phyloP scores from a whole-genome alignment of 2,797 vertebrate genomes.

The Helarctos malayanus region DNA sequence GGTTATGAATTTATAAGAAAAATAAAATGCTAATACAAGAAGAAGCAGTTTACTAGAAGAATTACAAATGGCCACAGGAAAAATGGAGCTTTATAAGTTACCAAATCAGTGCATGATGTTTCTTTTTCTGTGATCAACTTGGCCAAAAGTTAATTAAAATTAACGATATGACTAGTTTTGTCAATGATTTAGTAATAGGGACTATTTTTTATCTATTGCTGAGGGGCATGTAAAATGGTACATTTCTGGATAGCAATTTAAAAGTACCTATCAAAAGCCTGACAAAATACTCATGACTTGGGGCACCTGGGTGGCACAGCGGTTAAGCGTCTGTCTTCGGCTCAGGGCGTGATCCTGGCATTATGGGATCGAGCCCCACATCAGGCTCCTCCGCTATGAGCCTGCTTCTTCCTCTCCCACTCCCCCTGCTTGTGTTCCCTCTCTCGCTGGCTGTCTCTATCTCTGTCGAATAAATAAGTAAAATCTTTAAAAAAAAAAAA shows the following conservation, averaged over 20 bases:
- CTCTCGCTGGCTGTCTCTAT: too few species aligned
- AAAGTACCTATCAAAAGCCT: conserved; percentile 25
- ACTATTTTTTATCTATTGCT: neutral
- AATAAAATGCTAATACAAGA: conserved; percentile 24
- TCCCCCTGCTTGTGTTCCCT: too few species aligned
- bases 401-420: too few species aligned
- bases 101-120: neutral
- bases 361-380: too few species aligned
- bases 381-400: too few species aligned
- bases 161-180: conserved; percentile 38
- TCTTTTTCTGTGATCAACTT: conserved; percentile 53
- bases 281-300: conserved; percentile 20
- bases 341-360: too few species aligned
- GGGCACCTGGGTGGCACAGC: too few species aligned
- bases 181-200: conserved; percentile 41
- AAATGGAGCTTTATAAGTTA: conserved; percentile 31
- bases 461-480: too few species aligned
- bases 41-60: conserved; percentile 6
- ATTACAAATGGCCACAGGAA: neutral
- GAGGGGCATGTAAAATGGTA: conserved; percentile 17
- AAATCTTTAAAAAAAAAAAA: too few species aligned
- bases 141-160: conserved; percentile 50
- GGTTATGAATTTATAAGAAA: conserved; percentile 26
- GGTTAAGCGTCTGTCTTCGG: too few species aligned
- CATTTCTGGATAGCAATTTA: neutral